A percentile compares a stretch with the other conserved stretches of the same genome.
phyloP scores from a whole-genome alignment of 2,888 invertebrate genomes.

The Hemicrepidius hirtus region DNA sequence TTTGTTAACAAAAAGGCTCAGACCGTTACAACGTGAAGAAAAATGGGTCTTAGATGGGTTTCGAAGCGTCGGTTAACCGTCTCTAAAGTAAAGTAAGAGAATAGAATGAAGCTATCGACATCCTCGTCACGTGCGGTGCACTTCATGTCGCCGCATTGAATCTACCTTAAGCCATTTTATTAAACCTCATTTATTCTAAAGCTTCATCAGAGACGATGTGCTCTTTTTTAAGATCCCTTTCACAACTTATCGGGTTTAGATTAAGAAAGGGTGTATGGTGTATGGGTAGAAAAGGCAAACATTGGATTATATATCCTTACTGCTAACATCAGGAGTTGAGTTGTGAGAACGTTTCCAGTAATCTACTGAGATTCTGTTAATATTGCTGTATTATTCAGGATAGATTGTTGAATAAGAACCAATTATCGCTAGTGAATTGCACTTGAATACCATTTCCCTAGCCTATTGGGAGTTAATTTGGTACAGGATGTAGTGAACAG shows the following conservation, averaged over 20 bases:
- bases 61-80: slow-evolving; percentile 35
- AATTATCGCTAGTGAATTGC: slow-evolving; percentile 43
- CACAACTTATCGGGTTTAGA: slow-evolving; percentile 56
- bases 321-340: slow-evolving; percentile 38
- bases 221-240: slow-evolving; percentile 57
- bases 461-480: slow-evolving; percentile 38
- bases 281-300: background rate
- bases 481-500: slow-evolving; percentile 33
- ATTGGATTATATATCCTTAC: background rate
- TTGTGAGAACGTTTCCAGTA: background rate
- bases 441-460: slow-evolving; percentile 42
- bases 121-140: slow-evolving; percentile 63
- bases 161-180: slow-evolving; percentile 65
- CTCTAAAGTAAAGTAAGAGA: slow-evolving; percentile 39
- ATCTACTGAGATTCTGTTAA: slow-evolving; percentile 16
- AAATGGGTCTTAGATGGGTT: slow-evolving; percentile 30
- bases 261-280: slow-evolving; percentile 49
- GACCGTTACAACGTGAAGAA: slow-evolving; percentile 32
- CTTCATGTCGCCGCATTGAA: slow-evolving; percentile 64
- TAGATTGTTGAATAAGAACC: slow-evolving; percentile 40
- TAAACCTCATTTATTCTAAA: slow-evolving; percentile 65
- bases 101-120: slow-evolving; percentile 62
- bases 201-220: slow-evolving; percentile 62
- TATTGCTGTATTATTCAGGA: slow-evolving; percentile 32
- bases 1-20: slow-evolving; percentile 27